A percentile compares a stretch with the other conserved stretches of the same genome.
These are phyloP conservation scores for Phaonia tiefii DNA, from an alignment of 2,888 invertebrate species.

Conservation along the genomic window DNA sequence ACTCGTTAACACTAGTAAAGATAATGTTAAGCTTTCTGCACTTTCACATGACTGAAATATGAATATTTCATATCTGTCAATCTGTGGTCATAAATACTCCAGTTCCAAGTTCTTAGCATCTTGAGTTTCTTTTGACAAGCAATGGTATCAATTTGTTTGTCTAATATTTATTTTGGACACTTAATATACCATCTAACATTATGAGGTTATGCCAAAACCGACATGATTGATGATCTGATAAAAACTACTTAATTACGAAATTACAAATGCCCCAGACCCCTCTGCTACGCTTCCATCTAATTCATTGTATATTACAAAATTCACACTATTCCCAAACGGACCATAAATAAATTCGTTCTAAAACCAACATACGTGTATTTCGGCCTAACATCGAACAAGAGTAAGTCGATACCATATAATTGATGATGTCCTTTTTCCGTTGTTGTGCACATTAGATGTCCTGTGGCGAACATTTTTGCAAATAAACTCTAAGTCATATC, in stretches of 20 bases:
- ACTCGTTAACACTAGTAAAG: no score
- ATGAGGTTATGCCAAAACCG: background rate
- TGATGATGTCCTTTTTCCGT: background rate
- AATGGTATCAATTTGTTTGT: no score
- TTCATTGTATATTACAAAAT: background rate
- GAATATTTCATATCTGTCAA: no score
- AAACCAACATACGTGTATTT: background rate
- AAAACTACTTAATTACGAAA: conserved; percentile 25
- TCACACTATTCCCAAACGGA: conserved; percentile 17
- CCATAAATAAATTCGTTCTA: conserved; percentile 6
- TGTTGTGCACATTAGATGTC: conserved; percentile 7
- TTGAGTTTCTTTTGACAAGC: no score
- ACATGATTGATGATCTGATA: conserved; percentile 26
- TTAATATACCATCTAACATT: background rate
- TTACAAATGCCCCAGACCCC: conserved; percentile 5
- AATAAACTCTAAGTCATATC: no score
- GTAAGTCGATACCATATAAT: conserved; percentile 7
- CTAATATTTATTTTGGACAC: no score
- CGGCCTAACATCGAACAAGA: background rate
- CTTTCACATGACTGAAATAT: no score
- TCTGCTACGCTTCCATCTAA: background rate
- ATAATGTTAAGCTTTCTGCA: no score
- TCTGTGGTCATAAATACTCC: no score
- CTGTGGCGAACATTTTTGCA: conserved; percentile 3
- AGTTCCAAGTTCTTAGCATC: no score